Evolutionary conservation across 2,888 invertebrate genomes (phyloP).

Genomic region (Cetonia aurata): DNA sequence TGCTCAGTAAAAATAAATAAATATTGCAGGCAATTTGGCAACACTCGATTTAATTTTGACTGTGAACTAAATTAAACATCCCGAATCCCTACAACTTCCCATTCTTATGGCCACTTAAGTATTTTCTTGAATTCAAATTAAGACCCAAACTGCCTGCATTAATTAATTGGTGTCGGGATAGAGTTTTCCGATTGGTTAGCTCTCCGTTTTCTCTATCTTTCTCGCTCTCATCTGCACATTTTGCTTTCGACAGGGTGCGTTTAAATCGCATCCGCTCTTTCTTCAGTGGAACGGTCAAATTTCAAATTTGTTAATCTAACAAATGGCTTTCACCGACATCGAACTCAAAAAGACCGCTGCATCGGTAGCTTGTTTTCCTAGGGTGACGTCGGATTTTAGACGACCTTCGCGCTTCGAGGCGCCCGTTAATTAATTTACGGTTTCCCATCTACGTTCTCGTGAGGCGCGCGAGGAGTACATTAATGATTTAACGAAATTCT

Average conservation of each 20-base stretch:
- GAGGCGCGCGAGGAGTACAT: slow-evolving; percentile 21
- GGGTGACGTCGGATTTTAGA: not conserved
- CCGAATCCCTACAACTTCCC: not conserved
- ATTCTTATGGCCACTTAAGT: not conserved
- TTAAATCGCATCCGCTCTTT: not conserved
- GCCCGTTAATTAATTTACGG: slow-evolving; percentile 37
- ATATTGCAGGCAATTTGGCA: too few relatives aligned
- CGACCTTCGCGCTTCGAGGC: slow-evolving; percentile 11
- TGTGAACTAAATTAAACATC: too few relatives aligned
- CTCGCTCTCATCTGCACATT: slow-evolving; percentile 8
- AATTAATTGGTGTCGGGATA: slow-evolving; percentile 25
- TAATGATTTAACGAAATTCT: slow-evolving; percentile 39
- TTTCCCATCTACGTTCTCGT: slow-evolving; percentile 26
- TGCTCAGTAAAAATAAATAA: too few relatives aligned
- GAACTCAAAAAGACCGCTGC: not conserved
- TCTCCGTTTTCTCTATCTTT: too few relatives aligned
- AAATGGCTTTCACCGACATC: slow-evolving; percentile 8
- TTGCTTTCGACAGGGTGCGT: not conserved
- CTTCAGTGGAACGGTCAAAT: slow-evolving; percentile 21
- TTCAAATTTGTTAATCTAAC: slow-evolving; percentile 37
- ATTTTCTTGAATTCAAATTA: slow-evolving; percentile 17
- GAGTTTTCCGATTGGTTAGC: slow-evolving; percentile 35
- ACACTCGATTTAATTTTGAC: too few relatives aligned
- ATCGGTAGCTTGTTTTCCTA: not conserved
- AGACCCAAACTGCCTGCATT: slow-evolving; percentile 8